These are phyloP conservation scores for Sternotherus odoratus DNA, from an alignment of 2,797 vertebrate genomes.

Conservation along the genomic window DNA sequence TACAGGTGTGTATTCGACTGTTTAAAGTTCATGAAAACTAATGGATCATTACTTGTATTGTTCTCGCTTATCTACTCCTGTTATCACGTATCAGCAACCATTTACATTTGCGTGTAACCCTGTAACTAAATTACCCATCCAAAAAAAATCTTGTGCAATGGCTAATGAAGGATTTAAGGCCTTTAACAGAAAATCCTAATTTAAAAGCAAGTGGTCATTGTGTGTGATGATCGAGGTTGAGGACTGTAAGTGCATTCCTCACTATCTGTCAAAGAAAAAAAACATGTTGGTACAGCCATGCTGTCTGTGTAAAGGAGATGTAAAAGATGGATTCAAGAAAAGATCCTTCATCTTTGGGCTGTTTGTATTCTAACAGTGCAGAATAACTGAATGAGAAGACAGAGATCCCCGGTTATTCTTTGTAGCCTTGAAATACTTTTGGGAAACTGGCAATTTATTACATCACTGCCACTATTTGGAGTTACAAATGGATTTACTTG, in stretches of 20 bases:
- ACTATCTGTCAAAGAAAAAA: not conserved
- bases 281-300: not conserved
- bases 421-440: not conserved
- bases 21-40: not conserved
- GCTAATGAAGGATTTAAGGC: not conserved
- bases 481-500: not conserved
- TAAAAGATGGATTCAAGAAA: not conserved
- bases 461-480: not conserved
- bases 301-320: not conserved
- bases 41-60: not conserved
- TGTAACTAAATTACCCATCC: not conserved
- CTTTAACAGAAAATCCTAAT: not conserved
- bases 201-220: not conserved
- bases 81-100: not conserved
- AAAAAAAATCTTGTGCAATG: not conserved
- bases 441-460: not conserved
- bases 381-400: not conserved
- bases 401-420: not conserved
- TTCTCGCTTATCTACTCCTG: not conserved
- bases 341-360: not conserved
- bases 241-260: not conserved
- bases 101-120: not conserved
- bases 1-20: not conserved
- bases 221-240: not conserved
- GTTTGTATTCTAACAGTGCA: not conserved